Percentiles rank a stretch among this genome's conserved stretches.
Evolutionary conservation across 2,888 invertebrate genomes (phyloP).

Genomic region (Eremobia ochroleuca): DNA sequence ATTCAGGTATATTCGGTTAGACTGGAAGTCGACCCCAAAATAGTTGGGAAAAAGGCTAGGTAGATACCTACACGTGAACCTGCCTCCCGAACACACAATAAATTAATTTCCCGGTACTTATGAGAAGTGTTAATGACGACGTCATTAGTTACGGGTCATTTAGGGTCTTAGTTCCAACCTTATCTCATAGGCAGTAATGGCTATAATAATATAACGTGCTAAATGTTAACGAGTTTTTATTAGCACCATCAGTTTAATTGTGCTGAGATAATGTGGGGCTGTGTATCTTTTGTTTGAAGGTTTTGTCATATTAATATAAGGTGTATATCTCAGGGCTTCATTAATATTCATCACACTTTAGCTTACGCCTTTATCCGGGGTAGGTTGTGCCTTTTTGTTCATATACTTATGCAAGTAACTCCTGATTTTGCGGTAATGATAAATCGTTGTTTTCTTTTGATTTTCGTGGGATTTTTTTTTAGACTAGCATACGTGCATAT

Average conservation of each 20-base stretch:
- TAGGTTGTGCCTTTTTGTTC: not conserved
- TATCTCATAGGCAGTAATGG: conserved; percentile 59
- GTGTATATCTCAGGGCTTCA: not conserved
- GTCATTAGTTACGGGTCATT: conserved; percentile 74
- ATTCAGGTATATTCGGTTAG: not conserved
- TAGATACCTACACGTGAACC: not conserved
- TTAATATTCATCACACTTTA: conserved; percentile 19
- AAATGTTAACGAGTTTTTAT: conserved; percentile 60
- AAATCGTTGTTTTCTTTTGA: not conserved
- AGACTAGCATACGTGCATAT: not conserved
- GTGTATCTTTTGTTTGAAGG: conserved; percentile 26
- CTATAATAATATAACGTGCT: conserved; percentile 60
- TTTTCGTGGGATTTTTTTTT: not conserved
- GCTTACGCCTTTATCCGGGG: not conserved
- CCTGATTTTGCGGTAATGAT: not conserved
- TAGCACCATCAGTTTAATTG: conserved; percentile 47
- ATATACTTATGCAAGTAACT: not conserved
- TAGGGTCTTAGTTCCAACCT: conserved; percentile 61
- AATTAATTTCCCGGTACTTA: conserved; percentile 69
- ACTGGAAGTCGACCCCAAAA: not conserved
- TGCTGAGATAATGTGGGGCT: conserved; percentile 1
- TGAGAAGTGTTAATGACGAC: conserved; percentile 72
- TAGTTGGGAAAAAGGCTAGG: not conserved
- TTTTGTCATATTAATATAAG: conserved; percentile 1
- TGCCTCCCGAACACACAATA: conserved; percentile 33